Evolutionary conservation across 2,888 invertebrate genomes (phyloP), one percentile per base, ranked within the genome.

Genomic region (Acanthococcus lagerstroemiae): DNA sequence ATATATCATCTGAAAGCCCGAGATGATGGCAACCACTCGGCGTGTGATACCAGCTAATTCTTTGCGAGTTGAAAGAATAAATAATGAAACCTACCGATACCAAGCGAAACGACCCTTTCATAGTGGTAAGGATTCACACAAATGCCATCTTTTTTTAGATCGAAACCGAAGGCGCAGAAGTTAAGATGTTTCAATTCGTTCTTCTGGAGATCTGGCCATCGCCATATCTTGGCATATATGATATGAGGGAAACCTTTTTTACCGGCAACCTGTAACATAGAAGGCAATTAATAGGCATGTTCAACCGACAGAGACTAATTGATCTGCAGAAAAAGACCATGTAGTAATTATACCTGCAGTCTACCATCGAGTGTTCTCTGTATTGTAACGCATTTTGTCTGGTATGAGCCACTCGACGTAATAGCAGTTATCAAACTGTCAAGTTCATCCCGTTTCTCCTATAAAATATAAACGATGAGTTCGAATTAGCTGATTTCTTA

Each of bases 41-140:
- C n/a, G n/a, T n/a, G n/a, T n/a, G n/a, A n/a, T n/a, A n/a, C n/a
- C n/a, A n/a, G n/a, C n/a, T n/a, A n/a, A n/a, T n/a, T n/a, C n/a
- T n/a, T n/a, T n/a, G n/a, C n/a, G n/a, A n/a, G n/a, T n/a, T n/a
- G n/a, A n/a, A n/a, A n/a, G n/a, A n/a, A n/a, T n/a, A n/a, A n/a
- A n/a, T n/a, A n/a, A n/a, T n/a, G n/a, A n/a, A n/a, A 56, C 27
- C 19, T 30, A 86, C 87, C 93, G 76, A 97, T 95, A 73, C 96
- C 96, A 69, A 96, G 95, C 30, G 96, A 96, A 25, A 99, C 97
- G 55, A 99, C 96, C 72, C 99, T 82, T 77, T 99, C 97, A 77
- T 99, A 99, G 75, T 99, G 99, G 77, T 97, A 99, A 0, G 99
- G 99, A 80, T 99, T 99, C 52, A 99, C 96, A 78, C 99, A 99